Percentiles rank a stretch among this genome's conserved stretches.
These are phyloP conservation scores for Lordiphosa collinella DNA, from an alignment of 1,140 invertebrate genomes.

Conservation along the genomic window DNA sequence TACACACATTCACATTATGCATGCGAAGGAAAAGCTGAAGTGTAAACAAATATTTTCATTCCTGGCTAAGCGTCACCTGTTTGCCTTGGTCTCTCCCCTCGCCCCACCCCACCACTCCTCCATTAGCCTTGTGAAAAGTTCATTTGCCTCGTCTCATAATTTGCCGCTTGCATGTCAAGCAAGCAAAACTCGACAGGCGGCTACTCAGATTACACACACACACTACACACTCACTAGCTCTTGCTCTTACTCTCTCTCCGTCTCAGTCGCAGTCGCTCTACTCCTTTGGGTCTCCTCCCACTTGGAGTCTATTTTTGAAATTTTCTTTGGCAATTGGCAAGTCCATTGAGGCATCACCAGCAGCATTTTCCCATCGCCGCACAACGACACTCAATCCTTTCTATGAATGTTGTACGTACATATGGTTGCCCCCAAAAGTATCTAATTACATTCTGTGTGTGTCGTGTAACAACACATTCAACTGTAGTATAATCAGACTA, in stretches of 20 bases:
- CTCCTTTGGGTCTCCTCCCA: conserved; percentile 43
- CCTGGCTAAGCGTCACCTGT: conserved; percentile 55
- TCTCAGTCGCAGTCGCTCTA: conserved; percentile 15
- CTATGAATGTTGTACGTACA: neutral
- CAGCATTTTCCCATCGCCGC: conserved; percentile 24
- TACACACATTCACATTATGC: conserved; percentile 31
- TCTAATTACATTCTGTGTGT: conserved; percentile 58
- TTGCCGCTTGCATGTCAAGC: conserved; percentile 71
- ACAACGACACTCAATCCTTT: conserved; percentile 47
- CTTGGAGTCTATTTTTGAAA: conserved; percentile 60
- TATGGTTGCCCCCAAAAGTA: conserved; percentile 30
- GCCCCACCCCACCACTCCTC: neutral
- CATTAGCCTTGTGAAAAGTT: conserved; percentile 74
- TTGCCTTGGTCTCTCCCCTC: conserved; percentile 18
- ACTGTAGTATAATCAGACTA: neutral
- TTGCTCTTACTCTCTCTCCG: conserved; percentile 15
- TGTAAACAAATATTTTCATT: conserved; percentile 33
- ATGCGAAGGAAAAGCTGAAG: conserved; percentile 22
- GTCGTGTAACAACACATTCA: conserved; percentile 42
- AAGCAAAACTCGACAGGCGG: conserved; percentile 40
- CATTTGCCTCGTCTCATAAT: conserved; percentile 72
- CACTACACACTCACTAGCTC: neutral
- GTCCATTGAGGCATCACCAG: conserved; percentile 51
- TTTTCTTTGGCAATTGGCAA: conserved; percentile 53
- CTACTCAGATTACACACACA: conserved; percentile 51